Evolutionary conservation across 2,888 invertebrate species (phyloP).

Genomic region (Pseudococcus viburni): DNA sequence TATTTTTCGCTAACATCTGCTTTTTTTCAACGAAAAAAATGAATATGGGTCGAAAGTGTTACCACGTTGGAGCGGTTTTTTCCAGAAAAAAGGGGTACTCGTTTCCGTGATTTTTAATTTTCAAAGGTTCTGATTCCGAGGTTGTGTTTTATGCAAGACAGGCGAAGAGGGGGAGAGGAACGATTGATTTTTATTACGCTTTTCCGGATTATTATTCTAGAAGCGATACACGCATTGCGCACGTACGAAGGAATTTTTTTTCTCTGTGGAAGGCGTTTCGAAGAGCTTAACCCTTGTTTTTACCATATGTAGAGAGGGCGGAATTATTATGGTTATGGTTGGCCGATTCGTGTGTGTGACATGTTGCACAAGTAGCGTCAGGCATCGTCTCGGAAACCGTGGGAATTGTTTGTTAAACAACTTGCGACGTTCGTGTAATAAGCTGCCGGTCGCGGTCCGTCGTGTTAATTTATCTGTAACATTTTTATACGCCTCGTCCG

Average conservation of each 20-base stretch:
- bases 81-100: slow-evolving; percentile 1
- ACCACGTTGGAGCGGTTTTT: not conserved
- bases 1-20: slow-evolving; percentile 14
- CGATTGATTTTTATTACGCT: slow-evolving; percentile 37
- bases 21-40: not conserved
- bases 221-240: not conserved
- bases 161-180: not conserved
- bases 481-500: slow-evolving; percentile 36
- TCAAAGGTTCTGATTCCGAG: not conserved
- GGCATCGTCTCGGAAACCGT: slow-evolving; percentile 61
- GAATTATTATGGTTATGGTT: slow-evolving; percentile 61
- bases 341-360: slow-evolving; percentile 60
- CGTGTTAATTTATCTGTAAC: slow-evolving; percentile 58
- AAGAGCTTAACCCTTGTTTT: slow-evolving; percentile 61
- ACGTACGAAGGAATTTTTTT: slow-evolving; percentile 55
- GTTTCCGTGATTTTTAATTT: slow-evolving; percentile 25
- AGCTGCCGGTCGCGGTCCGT: slow-evolving; percentile 53
- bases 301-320: slow-evolving; percentile 63
- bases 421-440: slow-evolving; percentile 55
- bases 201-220: slow-evolving; percentile 59
- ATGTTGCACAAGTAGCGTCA: slow-evolving; percentile 60
- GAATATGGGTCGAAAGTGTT: not conserved
- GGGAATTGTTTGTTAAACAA: slow-evolving; percentile 60
- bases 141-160: not conserved
- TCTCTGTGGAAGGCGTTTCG: slow-evolving; percentile 8